These are phyloP conservation scores for Pluvialis apricaria DNA, from an alignment of 2,113 vertebrate genomes.

Conservation along the genomic window DNA sequence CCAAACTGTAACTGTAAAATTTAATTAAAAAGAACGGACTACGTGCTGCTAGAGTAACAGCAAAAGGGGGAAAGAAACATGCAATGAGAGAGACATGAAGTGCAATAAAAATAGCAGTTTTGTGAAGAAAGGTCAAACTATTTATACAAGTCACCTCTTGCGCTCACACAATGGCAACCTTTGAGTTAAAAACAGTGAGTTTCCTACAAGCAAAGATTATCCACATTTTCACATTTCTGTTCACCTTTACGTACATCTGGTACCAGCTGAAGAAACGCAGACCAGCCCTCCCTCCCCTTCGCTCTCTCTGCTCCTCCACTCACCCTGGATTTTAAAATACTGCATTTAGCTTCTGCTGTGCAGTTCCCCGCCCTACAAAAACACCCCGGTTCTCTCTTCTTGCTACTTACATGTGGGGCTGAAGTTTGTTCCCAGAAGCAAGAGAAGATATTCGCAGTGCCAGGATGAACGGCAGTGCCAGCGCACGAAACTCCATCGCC, in stretches of 20 bases:
- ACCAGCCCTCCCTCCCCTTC: background rate
- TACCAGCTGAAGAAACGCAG: background rate
- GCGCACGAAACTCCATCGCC: background rate
- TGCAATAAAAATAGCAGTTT: background rate
- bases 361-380: background rate
- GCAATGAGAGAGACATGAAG: accelerated
- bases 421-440: slow-evolving; percentile 69
- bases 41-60: background rate
- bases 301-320: background rate
- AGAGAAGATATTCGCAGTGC: background rate
- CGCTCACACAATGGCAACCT: background rate
- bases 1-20: background rate
- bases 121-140: background rate
- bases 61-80: background rate
- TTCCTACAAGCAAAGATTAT: background rate
- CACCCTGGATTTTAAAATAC: background rate
- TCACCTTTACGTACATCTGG: background rate
- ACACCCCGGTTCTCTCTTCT: background rate
- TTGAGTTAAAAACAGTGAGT: background rate
- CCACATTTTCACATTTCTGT: background rate
- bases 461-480: slow-evolving; percentile 9
- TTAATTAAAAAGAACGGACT: slow-evolving; percentile 29
- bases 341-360: background rate
- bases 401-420: slow-evolving; percentile 86
- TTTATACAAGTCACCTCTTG: background rate